Conservation (phyloP, 2,888 invertebrate genomes). For the Steinernema scapterisci region DNA sequence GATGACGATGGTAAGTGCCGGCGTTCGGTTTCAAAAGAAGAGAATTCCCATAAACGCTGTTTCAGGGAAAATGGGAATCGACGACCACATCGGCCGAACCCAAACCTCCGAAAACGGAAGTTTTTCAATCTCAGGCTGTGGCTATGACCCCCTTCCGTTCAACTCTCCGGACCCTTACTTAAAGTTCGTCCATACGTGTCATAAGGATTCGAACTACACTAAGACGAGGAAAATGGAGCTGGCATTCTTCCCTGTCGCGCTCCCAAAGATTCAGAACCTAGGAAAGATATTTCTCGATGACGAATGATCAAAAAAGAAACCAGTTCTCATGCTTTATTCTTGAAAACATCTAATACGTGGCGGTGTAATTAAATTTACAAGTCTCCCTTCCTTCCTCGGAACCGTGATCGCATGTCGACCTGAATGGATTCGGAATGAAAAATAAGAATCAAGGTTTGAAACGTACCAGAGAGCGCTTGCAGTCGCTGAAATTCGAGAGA, state of each 20-base stretch:
- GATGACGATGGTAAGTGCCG: constrained; percentile 9
- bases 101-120: constrained; percentile 6
- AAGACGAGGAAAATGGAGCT: background rate
- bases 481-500: constrained; percentile 59
- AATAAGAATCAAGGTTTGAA: background rate
- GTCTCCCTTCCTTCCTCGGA: constrained; percentile 62
- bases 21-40: too few relatives aligned
- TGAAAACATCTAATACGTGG: background rate
- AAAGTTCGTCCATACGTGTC: background rate
- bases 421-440: constrained; percentile 36
- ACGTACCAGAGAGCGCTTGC: constrained; percentile 55
- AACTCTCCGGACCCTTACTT: constrained; percentile 22
- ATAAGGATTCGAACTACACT: constrained; percentile 7
- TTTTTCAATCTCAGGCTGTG: background rate
- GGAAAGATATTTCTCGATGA: constrained; percentile 17
- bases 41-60: background rate
- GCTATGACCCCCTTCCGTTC: constrained; percentile 23
- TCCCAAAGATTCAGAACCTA: background rate
- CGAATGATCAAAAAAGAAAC: background rate
- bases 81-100: constrained; percentile 10
- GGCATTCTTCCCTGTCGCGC: background rate
- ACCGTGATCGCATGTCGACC: constrained; percentile 61
- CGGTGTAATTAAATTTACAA: constrained; percentile 38
- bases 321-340: background rate
- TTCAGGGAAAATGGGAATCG: background rate